These are phyloP conservation scores for Meloe dianella DNA, from an alignment of 2,888 invertebrate species.

Conservation along the genomic window DNA sequence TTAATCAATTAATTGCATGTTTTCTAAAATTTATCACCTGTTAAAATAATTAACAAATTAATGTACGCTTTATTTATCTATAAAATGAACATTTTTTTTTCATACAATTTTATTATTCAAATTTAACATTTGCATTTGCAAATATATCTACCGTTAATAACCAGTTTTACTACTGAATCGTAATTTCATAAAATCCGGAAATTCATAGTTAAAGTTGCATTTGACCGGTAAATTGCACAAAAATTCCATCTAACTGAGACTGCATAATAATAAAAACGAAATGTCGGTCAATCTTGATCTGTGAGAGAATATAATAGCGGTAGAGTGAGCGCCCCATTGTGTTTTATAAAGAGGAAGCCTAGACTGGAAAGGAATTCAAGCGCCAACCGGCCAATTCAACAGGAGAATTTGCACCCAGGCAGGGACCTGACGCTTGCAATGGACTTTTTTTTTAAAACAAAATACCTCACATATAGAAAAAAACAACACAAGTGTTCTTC, in stretches of 20 bases:
- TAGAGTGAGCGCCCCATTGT: not conserved
- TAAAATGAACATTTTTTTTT: too few species aligned
- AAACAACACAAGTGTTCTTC: not conserved
- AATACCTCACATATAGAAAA: too few species aligned
- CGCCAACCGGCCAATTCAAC: constrained; percentile 44
- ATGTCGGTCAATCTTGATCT: constrained; percentile 1
- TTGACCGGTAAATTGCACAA: not conserved
- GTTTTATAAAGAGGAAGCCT: constrained; percentile 19
- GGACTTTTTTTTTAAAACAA: too few species aligned
- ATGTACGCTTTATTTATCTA: too few species aligned
- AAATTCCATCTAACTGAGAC: not conserved
- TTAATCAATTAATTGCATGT: too few species aligned
- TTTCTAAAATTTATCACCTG: not conserved
- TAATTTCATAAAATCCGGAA: not conserved
- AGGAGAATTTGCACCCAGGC: constrained; percentile 21
- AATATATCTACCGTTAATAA: constrained; percentile 1
- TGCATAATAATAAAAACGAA: not conserved
- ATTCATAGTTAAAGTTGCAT: not conserved
- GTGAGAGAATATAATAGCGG: not conserved
- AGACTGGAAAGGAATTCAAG: constrained; percentile 44
- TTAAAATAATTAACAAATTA: too few species aligned
- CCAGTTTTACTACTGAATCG: not conserved
- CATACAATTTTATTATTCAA: not conserved
- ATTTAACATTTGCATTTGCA: not conserved
- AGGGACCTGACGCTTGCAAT: constrained; percentile 11